A percentile compares a stretch with the other conserved stretches of the same genome.
Conservation (phyloP, 2,797 vertebrate species). For the Anomalospiza imberbis region DNA sequence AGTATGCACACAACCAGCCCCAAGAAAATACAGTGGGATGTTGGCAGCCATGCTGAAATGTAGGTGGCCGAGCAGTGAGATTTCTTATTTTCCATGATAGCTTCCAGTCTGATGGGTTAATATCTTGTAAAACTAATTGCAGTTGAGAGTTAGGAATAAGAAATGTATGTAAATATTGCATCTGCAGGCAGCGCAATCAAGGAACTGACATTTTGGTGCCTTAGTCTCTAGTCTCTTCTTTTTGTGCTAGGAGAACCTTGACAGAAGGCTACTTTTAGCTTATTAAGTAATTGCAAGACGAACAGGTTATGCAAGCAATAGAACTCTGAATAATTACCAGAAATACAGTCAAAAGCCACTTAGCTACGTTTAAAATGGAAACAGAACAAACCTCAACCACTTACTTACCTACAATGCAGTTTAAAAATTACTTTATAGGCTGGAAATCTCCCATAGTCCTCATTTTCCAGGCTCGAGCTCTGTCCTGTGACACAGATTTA, state of each 20-base stretch:
- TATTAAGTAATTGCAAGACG: background rate
- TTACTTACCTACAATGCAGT: background rate
- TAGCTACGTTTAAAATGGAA: background rate
- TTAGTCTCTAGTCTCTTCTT: background rate
- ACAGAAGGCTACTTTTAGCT: background rate
- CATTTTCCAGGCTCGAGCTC: background rate
- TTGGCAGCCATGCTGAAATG: background rate
- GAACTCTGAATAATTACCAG: background rate
- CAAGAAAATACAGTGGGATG: background rate
- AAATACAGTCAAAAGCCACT: background rate
- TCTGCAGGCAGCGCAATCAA: background rate
- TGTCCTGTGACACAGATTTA: background rate
- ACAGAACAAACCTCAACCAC: background rate
- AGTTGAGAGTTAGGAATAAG: background rate
- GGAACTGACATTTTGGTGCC: background rate
- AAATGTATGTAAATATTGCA: background rate
- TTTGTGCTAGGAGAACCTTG: background rate
- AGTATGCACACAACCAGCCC: background rate
- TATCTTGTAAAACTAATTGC: background rate
- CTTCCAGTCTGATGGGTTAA: background rate
- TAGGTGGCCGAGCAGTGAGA: background rate
- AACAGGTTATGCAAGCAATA: background rate
- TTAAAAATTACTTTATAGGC: background rate
- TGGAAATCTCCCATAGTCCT: background rate
- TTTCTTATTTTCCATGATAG: background rate